These are phyloP conservation scores for Toxotes lorentzi DNA, from an alignment of 2,797 vertebrate genomes.

Conservation along the genomic window DNA sequence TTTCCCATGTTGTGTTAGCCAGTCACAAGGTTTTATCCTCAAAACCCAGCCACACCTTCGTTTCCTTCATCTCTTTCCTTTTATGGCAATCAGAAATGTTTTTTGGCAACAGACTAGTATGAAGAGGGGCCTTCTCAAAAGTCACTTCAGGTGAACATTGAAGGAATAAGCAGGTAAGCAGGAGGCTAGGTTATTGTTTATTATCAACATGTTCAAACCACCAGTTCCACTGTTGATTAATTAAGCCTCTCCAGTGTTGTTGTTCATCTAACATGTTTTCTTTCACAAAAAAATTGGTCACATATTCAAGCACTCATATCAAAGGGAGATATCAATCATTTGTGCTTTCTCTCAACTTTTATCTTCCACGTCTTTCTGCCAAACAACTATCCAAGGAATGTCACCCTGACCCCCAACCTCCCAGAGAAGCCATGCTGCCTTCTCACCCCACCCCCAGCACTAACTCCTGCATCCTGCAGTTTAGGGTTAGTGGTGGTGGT, in stretches of 20 bases:
- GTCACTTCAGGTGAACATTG: constrained; percentile 45
- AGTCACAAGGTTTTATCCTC: constrained; percentile 48
- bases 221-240: constrained; percentile 9
- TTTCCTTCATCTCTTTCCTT: constrained; percentile 24
- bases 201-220: neutral
- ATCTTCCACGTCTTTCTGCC: constrained; percentile 75
- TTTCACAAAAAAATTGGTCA: constrained; percentile 5
- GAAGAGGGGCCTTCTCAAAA: neutral
- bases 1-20: constrained; percentile 58
- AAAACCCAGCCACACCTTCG: constrained; percentile 51
- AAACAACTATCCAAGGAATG: constrained; percentile 86
- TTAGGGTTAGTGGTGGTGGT: constrained; percentile 80
- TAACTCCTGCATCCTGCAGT: constrained; percentile 80
- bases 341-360: constrained; percentile 61
- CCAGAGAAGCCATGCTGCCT: constrained; percentile 69
- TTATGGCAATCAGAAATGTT: constrained; percentile 27
- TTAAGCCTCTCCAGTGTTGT: neutral
- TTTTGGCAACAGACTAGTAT: neutral
- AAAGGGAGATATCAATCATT: constrained; percentile 64
- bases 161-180: constrained; percentile 4
- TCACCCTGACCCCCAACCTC: constrained; percentile 75
- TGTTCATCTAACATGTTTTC: constrained; percentile 11
- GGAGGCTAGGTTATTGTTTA: neutral
- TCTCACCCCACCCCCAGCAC: constrained; percentile 78
- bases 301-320: constrained; percentile 33